Conservation (phyloP, 2,113 vertebrate genomes). For the Hippocampus comes region DNA sequence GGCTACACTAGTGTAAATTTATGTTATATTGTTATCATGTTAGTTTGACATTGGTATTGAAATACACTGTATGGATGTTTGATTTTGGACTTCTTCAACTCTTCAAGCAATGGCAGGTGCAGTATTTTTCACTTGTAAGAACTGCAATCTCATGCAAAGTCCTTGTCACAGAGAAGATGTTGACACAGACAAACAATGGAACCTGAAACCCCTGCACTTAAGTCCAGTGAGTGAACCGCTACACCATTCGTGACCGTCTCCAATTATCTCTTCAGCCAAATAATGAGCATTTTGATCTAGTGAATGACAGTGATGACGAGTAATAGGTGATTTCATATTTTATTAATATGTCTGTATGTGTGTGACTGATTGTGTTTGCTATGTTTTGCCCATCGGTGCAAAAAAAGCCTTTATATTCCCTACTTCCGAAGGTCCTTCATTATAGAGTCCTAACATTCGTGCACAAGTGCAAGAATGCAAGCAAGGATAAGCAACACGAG, state of each 20-base stretch:
- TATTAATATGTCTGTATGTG: slow-evolving; percentile 22
- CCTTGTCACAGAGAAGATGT: not conserved
- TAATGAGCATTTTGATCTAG: slow-evolving; percentile 23
- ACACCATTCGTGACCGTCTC: not conserved
- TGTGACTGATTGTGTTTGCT: not conserved
- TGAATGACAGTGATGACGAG: slow-evolving; percentile 15
- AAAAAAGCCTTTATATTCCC: slow-evolving; percentile 4
- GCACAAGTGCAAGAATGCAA: slow-evolving; percentile 9
- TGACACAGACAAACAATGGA: not conserved
- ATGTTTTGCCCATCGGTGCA: slow-evolving; percentile 42
- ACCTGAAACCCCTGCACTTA: not conserved
- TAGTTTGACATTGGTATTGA: no score
- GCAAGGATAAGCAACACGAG: slow-evolving; percentile 8
- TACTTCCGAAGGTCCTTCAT: not conserved
- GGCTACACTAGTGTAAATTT: no score
- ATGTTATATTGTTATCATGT: no score
- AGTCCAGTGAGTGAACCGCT: not conserved
- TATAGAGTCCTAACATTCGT: slow-evolving; percentile 21
- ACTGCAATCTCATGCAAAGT: no score
- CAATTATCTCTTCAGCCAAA: slow-evolving; percentile 15
- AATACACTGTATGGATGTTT: not conserved
- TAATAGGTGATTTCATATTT: slow-evolving; percentile 35
- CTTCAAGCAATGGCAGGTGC: no score
- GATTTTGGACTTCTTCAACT: no score
- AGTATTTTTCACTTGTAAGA: no score